phyloP scores from a whole-genome alignment of 2,797 vertebrate genomes.

The Emys orbicularis region DNA sequence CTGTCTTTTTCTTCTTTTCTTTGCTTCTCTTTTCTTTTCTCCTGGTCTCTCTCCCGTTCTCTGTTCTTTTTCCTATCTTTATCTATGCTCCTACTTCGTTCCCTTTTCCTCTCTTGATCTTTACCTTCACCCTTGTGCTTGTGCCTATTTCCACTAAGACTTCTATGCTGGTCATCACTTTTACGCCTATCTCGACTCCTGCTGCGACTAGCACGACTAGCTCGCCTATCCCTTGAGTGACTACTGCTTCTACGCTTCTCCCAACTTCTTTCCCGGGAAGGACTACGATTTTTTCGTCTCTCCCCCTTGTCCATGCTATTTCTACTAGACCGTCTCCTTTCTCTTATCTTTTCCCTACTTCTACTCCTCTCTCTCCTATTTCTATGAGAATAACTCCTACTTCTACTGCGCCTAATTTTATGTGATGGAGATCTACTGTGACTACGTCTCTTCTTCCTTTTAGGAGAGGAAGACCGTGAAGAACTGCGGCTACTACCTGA shows the following conservation, averaged over 20 bases:
- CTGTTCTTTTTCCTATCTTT: slow-evolving; percentile 93
- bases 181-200: slow-evolving; percentile 87
- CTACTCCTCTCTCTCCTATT: slow-evolving; percentile 86
- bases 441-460: slow-evolving; percentile 92
- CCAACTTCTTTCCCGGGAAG: slow-evolving; percentile 88
- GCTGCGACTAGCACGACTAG: slow-evolving; percentile 85
- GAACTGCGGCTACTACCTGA: slow-evolving; percentile 93
- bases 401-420: slow-evolving; percentile 90
- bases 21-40: slow-evolving; percentile 90
- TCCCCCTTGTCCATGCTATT: slow-evolving; percentile 86
- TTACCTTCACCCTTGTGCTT: slow-evolving; percentile 92
- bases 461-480: slow-evolving; percentile 91
- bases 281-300: slow-evolving; percentile 89
- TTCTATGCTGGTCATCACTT: slow-evolving; percentile 85
- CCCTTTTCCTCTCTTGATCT: slow-evolving; percentile 92
- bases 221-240: slow-evolving; percentile 86
- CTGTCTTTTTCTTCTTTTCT: slow-evolving; percentile 90
- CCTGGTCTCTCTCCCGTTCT: slow-evolving; percentile 86
- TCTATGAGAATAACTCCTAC: slow-evolving; percentile 89
- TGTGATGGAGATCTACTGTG: slow-evolving; percentile 90
- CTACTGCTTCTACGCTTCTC: slow-evolving; percentile 87
- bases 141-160: slow-evolving; percentile 89
- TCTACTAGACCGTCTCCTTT: slow-evolving; percentile 88
- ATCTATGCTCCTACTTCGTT: slow-evolving; percentile 87
- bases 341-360: slow-evolving; percentile 87